Base-by-base conservation (phyloP, 2,113 vertebrate genomes). In the Camelus dromedarius region DNA sequence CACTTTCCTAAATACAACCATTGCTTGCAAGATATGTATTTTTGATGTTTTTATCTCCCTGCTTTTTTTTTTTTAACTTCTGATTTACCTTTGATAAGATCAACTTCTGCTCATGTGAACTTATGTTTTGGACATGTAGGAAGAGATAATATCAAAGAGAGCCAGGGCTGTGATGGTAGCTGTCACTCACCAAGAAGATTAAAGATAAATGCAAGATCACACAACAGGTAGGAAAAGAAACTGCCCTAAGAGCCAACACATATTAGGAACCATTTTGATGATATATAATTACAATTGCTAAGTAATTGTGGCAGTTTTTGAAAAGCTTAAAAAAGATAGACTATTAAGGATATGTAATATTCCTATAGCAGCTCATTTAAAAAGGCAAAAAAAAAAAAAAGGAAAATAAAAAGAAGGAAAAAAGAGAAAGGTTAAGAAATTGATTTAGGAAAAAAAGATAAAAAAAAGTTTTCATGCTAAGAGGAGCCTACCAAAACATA, bases 131-230 rank as follows among this genome's bases (percentile, higher is more conserved):
- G 97, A 95, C 98, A 96, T 1, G 0, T 93, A 98, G 95, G 95
- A 97, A 97, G 97, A 97, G 98, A 98, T 98, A 94, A 46, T 98
- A 98, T 98, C 98, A 93, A 92, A 96, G 72, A 98, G 97, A 98
- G 90, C 90, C 98, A 97, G 97, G 87, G 70, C 56, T 92, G 77
- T 95, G 95, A 97, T 77, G 97, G 97, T 66, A 85, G 95, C 94
- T 97, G 97, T 98, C 97, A 96, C 97, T 98, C 97, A 98, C 79
- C 95, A 96, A 97, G 69, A 91, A 98, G 98, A 98, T 98, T 96
- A 97, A 96, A 97, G 95, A 98, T 97, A 98, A 95, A 93, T 83
- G 96, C 54, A 97, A 98, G 56, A 95, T 96, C 91, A 93, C 35
- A 92, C 73, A 97, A 97, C 96, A 98, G 97, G 98, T 98, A 98